phyloP scores from a whole-genome alignment of 2,888 invertebrate genomes.

The Gastrophysa polygoni region DNA sequence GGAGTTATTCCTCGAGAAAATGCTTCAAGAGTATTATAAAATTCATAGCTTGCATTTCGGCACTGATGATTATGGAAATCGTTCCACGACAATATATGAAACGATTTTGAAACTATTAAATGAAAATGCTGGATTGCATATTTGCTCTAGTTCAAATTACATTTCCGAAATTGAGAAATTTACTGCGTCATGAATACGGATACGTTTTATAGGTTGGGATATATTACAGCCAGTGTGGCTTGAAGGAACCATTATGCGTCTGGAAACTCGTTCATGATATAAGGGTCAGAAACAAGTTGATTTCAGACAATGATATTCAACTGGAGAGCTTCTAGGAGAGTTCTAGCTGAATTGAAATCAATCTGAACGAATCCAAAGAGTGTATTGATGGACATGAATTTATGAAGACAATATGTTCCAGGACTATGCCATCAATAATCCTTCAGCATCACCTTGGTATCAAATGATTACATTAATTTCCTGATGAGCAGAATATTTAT shows the following conservation, averaged over 20 bases:
- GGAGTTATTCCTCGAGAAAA: too few relatives aligned
- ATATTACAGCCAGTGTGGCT: neutral
- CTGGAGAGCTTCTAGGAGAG: neutral
- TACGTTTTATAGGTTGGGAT: neutral
- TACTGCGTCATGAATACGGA: neutral
- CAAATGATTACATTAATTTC: too few relatives aligned
- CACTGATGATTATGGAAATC: neutral
- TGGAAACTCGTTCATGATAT: neutral
- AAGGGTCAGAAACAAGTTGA: neutral
- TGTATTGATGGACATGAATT: too few relatives aligned
- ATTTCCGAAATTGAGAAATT: neutral
- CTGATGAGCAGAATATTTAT: too few relatives aligned
- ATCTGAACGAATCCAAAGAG: too few relatives aligned
- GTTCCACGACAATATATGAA: neutral
- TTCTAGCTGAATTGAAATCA: too few relatives aligned
- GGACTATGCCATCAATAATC: too few relatives aligned
- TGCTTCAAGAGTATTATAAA: neutral
- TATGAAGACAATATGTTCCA: too few relatives aligned
- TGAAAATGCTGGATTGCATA: neutral
- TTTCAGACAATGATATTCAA: neutral
- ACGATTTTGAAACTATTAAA: neutral
- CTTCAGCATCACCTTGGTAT: too few relatives aligned
- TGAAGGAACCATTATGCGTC: neutral
- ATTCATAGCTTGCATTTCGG: neutral
- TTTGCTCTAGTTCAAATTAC: neutral